Evolutionary conservation across 2,888 invertebrate genomes (phyloP).

Genomic region (Crossocerus cetratus): DNA sequence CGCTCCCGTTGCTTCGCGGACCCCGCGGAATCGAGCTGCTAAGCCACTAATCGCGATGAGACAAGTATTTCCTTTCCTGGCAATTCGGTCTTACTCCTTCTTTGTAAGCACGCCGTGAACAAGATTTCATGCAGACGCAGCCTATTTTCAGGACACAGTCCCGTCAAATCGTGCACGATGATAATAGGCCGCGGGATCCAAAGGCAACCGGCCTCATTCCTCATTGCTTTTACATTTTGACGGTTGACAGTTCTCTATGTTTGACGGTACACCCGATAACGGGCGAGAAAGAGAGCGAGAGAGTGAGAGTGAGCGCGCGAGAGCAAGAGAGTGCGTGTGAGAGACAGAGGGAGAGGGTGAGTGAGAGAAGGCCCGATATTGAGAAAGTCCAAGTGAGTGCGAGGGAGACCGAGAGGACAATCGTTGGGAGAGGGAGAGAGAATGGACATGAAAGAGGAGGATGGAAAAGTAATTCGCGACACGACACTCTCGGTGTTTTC

Average conservation of each 20-base stretch:
- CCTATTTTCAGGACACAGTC: background rate
- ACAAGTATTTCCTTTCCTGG: slow-evolving; percentile 17
- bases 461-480: slow-evolving; percentile 47
- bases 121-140: too few species aligned
- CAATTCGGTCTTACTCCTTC: slow-evolving; percentile 18
- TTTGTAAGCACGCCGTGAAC: slow-evolving; percentile 39
- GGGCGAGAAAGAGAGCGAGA: background rate
- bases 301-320: background rate
- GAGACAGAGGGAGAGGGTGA: background rate
- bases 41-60: slow-evolving; percentile 14
- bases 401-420: background rate
- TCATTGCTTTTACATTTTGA: slow-evolving; percentile 37
- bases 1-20: slow-evolving; percentile 8
- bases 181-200: slow-evolving; percentile 10
- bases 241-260: slow-evolving; percentile 50
- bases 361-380: slow-evolving; percentile 9
- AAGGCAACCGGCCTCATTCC: slow-evolving; percentile 30
- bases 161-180: slow-evolving; percentile 14
- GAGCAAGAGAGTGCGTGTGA: slow-evolving; percentile 4
- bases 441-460: background rate
- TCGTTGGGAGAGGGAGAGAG: background rate
- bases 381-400: background rate
- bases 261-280: slow-evolving; percentile 32
- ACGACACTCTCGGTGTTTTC: slow-evolving; percentile 50
- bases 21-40: slow-evolving; percentile 8